Evolutionary conservation across 2,888 invertebrate species (phyloP).

Genomic region (Lasioglossum marginatum): DNA sequence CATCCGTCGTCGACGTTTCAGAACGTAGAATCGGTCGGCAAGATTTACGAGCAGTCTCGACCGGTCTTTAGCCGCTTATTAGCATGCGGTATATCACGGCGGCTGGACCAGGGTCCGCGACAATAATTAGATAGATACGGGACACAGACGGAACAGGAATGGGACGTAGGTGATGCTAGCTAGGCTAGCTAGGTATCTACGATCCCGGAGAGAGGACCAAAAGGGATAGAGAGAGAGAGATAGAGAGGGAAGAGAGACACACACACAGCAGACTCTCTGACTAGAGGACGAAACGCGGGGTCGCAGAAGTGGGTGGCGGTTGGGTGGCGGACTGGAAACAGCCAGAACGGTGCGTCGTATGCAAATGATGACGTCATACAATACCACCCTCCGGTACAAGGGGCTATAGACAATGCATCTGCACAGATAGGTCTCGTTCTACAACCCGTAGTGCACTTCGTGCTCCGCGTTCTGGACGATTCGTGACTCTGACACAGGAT

Average conservation of each 20-base stretch:
- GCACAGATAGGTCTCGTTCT: constrained; percentile 77
- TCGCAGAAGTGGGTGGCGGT: constrained; percentile 63
- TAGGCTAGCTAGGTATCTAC: constrained; percentile 71
- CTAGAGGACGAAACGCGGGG: constrained; percentile 54
- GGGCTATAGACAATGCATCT: constrained; percentile 76
- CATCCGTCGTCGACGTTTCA: constrained; percentile 68
- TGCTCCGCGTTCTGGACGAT: constrained; percentile 61
- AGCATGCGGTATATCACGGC: constrained; percentile 84
- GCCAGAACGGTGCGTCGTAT: constrained; percentile 80
- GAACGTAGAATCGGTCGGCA: constrained; percentile 79
- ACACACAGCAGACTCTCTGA: background rate
- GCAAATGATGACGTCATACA: constrained; percentile 84
- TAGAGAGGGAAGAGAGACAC: constrained; percentile 24
- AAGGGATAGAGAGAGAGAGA: constrained; percentile 18
- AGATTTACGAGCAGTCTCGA: constrained; percentile 82
- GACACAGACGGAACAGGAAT: constrained; percentile 78
- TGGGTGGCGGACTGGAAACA: constrained; percentile 75
- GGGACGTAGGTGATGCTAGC: constrained; percentile 72
- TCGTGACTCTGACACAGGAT: constrained; percentile 55
- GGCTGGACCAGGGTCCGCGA: constrained; percentile 79
- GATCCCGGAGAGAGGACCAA: constrained; percentile 53
- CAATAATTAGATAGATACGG: constrained; percentile 85
- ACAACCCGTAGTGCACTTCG: constrained; percentile 65
- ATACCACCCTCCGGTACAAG: constrained; percentile 78
- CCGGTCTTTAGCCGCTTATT: constrained; percentile 85